Evolutionary conservation across 2,113 vertebrate genomes (phyloP).

Genomic region (Psophia crepitans): DNA sequence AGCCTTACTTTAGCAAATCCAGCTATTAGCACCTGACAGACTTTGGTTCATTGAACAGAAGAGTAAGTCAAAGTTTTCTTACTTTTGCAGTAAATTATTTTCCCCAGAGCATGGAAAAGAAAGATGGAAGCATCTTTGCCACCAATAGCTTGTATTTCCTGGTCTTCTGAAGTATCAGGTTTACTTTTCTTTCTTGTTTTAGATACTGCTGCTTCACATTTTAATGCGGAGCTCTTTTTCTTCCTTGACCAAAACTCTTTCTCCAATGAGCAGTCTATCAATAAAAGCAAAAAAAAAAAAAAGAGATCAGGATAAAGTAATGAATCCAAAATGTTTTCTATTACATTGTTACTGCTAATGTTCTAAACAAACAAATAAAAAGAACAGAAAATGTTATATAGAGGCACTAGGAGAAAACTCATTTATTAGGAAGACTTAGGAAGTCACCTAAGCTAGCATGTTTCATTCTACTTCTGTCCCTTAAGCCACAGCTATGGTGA

Average conservation of each 20-base stretch:
- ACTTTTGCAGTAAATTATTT: slow-evolving; percentile 97
- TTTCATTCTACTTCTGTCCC: neutral
- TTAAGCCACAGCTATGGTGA: neutral
- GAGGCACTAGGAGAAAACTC: neutral
- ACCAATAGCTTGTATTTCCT: slow-evolving; percentile 81
- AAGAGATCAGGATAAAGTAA: neutral
- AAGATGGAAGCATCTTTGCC: slow-evolving; percentile 92
- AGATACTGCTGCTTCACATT: slow-evolving; percentile 23
- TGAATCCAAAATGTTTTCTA: neutral
- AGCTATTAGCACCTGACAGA: neutral
- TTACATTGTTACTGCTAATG: neutral
- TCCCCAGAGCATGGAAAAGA: slow-evolving; percentile 94
- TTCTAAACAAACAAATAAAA: neutral
- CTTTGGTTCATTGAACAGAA: neutral
- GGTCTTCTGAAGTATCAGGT: slow-evolving; percentile 59
- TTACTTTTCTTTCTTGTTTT: slow-evolving; percentile 73
- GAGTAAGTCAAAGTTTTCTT: slow-evolving; percentile 58
- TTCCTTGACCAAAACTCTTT: slow-evolving; percentile 69
- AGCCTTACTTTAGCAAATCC: neutral
- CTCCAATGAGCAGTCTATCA: slow-evolving; percentile 70
- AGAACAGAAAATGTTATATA: neutral
- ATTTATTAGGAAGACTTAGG: neutral
- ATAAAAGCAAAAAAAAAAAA: neutral
- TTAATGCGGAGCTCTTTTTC: slow-evolving; percentile 58
- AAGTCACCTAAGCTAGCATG: neutral